Base-by-base conservation (phyloP, 2,113 vertebrate species). In the Eublepharis macularius region DNA sequence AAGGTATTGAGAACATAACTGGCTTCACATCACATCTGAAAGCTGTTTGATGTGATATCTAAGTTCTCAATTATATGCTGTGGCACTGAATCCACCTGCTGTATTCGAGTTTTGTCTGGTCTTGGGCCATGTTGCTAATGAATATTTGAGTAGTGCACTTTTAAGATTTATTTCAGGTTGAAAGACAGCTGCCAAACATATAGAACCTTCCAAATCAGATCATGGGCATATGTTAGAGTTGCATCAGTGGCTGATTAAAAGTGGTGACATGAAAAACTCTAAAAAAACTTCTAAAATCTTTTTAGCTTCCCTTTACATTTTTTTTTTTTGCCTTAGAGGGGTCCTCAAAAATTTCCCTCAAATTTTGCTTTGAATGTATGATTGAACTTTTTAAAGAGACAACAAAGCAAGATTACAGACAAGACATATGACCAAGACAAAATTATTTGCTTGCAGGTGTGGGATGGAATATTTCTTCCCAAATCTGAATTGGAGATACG, bases 161-260 rank as follows among this genome's bases (percentile, higher is more conserved):
- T 82, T 39, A 82, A 72, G 69, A 14, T 82, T 82, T 49, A 39
- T 82, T 72, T 82, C 65, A 70, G 34, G 34, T 72, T 70, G 47
- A 82, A 69, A 72, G 47, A 82, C 34, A 72, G 66, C 68, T 72
- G 47, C 47, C 47, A 39, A 72, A 36, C 13, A 21, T 81, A 81
- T 32, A 36, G 54, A 70, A 41, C 13, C 32, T 54, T 72, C 66
- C 34, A 29, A 54, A 29, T 82, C n/a, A 12, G 41, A 24, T 34
- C 34, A 72, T 82, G 14, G n/a, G 3, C 47, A 39, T 72, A 45
- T 41, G 24, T 66, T 17, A 29, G 45, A 51, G n/a, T 36, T 81
- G 45, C 2, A 69, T 69, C 19, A 11, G n/a, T 72, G 21, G 51
- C 69, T 36, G n/a, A 32, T 47, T 80, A 80, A 2, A 66, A n/a